These are phyloP conservation scores for Anomalospiza imberbis DNA, from an alignment of 2,797 vertebrate species.

Conservation along the genomic window DNA sequence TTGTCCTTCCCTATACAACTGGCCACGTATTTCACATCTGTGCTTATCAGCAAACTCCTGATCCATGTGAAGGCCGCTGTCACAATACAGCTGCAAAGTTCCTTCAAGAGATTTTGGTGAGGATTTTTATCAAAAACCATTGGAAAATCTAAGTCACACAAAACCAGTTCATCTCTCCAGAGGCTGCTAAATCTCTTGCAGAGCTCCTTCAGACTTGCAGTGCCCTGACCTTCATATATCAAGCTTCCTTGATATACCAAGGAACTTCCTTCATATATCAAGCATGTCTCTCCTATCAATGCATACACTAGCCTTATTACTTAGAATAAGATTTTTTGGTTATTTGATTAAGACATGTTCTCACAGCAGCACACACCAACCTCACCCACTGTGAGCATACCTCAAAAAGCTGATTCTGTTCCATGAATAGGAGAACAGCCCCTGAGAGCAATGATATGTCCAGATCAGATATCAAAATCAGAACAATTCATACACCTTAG, in stretches of 20 bases:
- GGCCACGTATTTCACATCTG: accelerated
- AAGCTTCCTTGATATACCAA: not conserved
- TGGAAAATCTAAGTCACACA: not conserved
- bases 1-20: not conserved
- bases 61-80: not conserved
- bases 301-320: not conserved
- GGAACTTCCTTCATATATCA: not conserved
- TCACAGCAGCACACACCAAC: not conserved
- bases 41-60: not conserved
- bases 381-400: not conserved
- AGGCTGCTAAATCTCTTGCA: not conserved
- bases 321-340: not conserved
- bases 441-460: not conserved
- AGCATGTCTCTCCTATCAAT: not conserved
- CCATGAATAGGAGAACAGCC: not conserved
- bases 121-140: not conserved
- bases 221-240: not conserved
- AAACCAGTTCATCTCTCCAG: not conserved
- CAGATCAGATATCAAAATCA: not conserved
- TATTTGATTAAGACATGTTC: not conserved
- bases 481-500: not conserved
- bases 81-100: not conserved
- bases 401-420: not conserved
- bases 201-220: not conserved
- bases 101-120: not conserved